phyloP scores from a whole-genome alignment of 2,888 invertebrate genomes.

The Anoncus sp. region DNA sequence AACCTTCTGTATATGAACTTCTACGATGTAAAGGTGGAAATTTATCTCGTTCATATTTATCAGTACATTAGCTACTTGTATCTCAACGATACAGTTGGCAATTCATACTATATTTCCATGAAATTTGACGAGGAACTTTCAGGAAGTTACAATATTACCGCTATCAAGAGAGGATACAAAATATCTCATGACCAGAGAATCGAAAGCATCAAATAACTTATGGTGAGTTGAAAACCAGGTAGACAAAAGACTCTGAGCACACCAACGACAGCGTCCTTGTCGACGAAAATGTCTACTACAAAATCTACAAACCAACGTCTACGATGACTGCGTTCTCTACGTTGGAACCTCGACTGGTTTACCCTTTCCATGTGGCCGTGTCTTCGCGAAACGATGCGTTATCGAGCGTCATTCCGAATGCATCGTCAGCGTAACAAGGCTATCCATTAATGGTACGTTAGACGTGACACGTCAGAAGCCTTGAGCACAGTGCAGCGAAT shows the following conservation, averaged over 20 bases:
- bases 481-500: slow-evolving; percentile 69
- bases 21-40: neutral
- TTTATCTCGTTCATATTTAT: neutral
- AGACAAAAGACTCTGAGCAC: slow-evolving; percentile 54
- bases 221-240: slow-evolving; percentile 22
- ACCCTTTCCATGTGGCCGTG: slow-evolving; percentile 33
- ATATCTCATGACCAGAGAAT: slow-evolving; percentile 18
- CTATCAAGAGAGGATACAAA: neutral
- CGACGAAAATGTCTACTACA: slow-evolving; percentile 16
- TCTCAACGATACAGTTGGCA: neutral
- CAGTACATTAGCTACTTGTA: too few relatives aligned
- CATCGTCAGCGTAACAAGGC: slow-evolving; percentile 75
- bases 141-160: neutral
- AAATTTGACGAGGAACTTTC: slow-evolving; percentile 19
- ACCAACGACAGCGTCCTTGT: slow-evolving; percentile 43
- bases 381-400: slow-evolving; percentile 64
- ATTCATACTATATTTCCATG: neutral
- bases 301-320: too few relatives aligned
- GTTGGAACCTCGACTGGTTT: slow-evolving; percentile 38
- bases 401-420: slow-evolving; percentile 68
- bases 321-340: slow-evolving; percentile 34
- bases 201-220: slow-evolving; percentile 43
- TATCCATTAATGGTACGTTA: slow-evolving; percentile 81
- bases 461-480: slow-evolving; percentile 76
- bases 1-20: neutral